Base-by-base conservation (phyloP, 1,140 invertebrate genomes). In the Rhopalosiphum maidis region DNA sequence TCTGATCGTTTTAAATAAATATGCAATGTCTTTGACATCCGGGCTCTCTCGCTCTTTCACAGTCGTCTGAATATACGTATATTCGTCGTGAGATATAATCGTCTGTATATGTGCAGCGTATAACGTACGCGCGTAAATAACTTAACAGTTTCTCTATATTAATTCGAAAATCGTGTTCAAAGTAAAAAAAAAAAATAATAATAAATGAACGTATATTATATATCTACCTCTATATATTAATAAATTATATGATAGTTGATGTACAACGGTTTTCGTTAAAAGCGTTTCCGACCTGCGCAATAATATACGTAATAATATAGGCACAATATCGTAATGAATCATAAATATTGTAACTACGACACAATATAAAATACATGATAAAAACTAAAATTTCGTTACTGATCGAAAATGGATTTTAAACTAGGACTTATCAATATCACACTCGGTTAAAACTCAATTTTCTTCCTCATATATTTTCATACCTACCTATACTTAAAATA, bases 111-210 rank as follows among this genome's bases (percentile, higher is more conserved):
- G 35, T 25, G 35, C 37, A 41, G 22, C 9, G 41, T 85, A 43
- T 85, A 85, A 85, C 37, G 37, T 43, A 43, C 23, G 37, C 83
- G 83, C 83, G 37, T 41, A 85, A 41, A 77, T 77, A 43, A 87
- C 85, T 46, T 43, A 43, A 46, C 85, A n/a, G 86, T 88, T 88
- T 51, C 30, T 30, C 41, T n/a, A 88, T 88, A 88, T 88, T 88
- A 48, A 48, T 88, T 88, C 86, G 86, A 88, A 88, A 88, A 88
- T 88, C 86, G 86, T 88, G 86, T 88, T 21, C 30, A 35, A n/a
- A 35, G 23, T 6, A 77, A 77, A 77, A 77, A 77, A n/a, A 68
- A 68, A 7, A 30, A 54, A 54, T 54, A 23, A 54, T 54, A 54
- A 54, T 54, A 54, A 54, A 77, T 18, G 60, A 77, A 77, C 60